Evolutionary conservation across 2,113 vertebrate genomes (phyloP).

Genomic region (Eonycteris spelaea): DNA sequence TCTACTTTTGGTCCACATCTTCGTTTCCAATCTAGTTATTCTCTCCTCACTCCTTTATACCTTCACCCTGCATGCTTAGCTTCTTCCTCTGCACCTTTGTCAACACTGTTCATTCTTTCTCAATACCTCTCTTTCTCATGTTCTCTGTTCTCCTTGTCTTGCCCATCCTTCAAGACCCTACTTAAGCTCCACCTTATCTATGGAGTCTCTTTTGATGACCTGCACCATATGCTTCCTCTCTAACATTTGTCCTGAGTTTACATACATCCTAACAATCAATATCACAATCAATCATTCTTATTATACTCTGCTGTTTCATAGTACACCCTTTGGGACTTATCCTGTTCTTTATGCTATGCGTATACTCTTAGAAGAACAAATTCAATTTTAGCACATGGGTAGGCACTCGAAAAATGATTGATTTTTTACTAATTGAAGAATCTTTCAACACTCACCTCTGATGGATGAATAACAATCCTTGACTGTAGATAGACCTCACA

Average conservation of each 20-base stretch:
- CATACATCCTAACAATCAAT: neutral
- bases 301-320: neutral
- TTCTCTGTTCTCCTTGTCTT: neutral
- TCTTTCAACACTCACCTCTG: neutral
- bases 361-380: neutral
- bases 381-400: neutral
- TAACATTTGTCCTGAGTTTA: neutral
- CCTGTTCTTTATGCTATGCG: neutral
- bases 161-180: neutral
- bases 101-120: neutral
- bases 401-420: neutral
- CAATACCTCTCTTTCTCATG: neutral
- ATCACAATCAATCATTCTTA: neutral
- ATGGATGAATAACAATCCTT: neutral
- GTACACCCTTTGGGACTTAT: neutral
- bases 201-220: neutral
- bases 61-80: rapidly evolving
- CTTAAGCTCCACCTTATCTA: neutral
- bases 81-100: neutral
- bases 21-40: neutral
- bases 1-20: neutral
- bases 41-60: neutral
- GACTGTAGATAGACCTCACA: neutral
- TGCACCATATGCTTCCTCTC: neutral
- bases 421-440: neutral